Evolutionary conservation across 2,888 invertebrate genomes (phyloP).

Genomic region (Dione vanillae): DNA sequence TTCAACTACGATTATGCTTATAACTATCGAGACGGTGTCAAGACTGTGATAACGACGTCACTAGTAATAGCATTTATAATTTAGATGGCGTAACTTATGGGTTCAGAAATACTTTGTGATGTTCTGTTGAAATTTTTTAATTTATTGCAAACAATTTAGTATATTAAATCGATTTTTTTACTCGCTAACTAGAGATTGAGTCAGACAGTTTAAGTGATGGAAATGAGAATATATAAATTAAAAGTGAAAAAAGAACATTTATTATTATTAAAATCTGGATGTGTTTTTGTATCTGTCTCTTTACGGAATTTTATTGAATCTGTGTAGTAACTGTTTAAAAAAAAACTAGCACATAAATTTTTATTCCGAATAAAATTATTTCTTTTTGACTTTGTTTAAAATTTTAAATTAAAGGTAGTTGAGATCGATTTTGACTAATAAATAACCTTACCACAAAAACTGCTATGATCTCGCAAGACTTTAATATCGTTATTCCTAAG

Average conservation of each 20-base stretch:
- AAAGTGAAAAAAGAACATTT: background rate
- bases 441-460: too few species aligned
- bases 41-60: conserved; percentile 42
- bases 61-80: conserved; percentile 14
- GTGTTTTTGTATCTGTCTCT: too few species aligned
- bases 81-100: conserved; percentile 24
- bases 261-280: too few species aligned
- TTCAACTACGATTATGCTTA: conserved; percentile 29
- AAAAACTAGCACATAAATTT: too few species aligned
- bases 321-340: too few species aligned
- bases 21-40: conserved; percentile 25
- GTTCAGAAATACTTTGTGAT: conserved; percentile 15
- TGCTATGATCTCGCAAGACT: too few species aligned
- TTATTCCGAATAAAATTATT: too few species aligned
- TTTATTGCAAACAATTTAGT: conserved; percentile 20
- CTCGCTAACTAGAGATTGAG: background rate
- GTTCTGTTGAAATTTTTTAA: conserved; percentile 28
- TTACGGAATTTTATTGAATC: too few species aligned
- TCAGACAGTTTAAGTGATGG: background rate
- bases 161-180: background rate
- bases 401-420: too few species aligned
- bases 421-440: too few species aligned
- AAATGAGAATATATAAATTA: background rate
- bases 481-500: too few species aligned
- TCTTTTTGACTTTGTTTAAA: too few species aligned